Conservation (phyloP, 1,140 invertebrate genomes). For the Caenorhabditis remanei region DNA sequence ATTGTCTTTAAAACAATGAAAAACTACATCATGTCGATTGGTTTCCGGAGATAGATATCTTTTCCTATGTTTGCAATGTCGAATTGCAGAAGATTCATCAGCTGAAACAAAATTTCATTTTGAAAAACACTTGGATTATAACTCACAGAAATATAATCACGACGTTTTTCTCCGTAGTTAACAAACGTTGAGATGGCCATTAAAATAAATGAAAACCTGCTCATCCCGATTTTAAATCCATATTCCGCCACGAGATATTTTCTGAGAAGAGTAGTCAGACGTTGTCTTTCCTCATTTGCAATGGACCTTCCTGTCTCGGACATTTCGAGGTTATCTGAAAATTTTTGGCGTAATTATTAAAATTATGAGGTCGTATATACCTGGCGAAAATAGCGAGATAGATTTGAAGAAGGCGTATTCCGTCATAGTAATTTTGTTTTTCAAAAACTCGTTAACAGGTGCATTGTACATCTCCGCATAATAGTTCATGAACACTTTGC, state of each 20-base stretch:
- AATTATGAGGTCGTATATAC: not conserved
- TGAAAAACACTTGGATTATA: not conserved
- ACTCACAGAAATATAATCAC: constrained; percentile 37
- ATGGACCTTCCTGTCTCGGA: constrained; percentile 5
- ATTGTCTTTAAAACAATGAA: not conserved
- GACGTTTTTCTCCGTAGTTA: constrained; percentile 32
- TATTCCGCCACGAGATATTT: constrained; percentile 28
- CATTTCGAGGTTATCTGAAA: constrained; percentile 37
- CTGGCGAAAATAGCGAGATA: constrained; percentile 25
- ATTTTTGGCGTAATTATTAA: not conserved
- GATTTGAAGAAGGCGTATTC: constrained; percentile 36
- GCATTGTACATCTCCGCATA: constrained; percentile 49
- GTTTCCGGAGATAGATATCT: constrained; percentile 41
- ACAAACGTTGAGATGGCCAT: constrained; percentile 31
- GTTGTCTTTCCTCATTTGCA: constrained; percentile 3
- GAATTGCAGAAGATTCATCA: constrained; percentile 8
- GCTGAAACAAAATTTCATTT: not conserved
- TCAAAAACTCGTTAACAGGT: constrained; percentile 15
- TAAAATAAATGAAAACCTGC: not conserved
- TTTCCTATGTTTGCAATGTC: constrained; percentile 36
- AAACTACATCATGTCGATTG: constrained; percentile 24
- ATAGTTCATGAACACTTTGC: constrained; percentile 3
- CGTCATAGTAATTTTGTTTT: constrained; percentile 33
- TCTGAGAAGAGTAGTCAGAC: constrained; percentile 9
- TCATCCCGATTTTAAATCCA: constrained; percentile 30